These are phyloP conservation scores for Etia nguti DNA, from an alignment of 2,113 vertebrate genomes.

Conservation along the genomic window DNA sequence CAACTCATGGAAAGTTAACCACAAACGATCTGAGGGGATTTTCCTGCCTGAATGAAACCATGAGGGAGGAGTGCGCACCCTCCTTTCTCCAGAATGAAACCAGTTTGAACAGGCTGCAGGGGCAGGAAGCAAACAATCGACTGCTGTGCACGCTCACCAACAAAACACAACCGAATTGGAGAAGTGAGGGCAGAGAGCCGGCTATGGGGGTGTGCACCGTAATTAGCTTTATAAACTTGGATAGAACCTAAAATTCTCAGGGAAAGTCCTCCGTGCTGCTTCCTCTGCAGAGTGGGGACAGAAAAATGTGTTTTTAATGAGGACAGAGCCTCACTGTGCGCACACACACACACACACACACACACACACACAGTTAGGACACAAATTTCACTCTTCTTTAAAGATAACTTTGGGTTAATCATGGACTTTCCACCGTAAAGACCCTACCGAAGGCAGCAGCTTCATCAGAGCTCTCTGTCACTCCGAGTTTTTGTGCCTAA, in stretches of 20 bases:
- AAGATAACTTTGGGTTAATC: not conserved
- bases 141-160: not conserved
- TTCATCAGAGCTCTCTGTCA: not conserved
- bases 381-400: not conserved
- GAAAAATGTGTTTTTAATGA: not conserved
- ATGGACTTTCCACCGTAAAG: not conserved
- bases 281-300: not conserved
- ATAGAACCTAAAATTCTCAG: not conserved
- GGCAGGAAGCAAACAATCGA: not conserved
- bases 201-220: not conserved
- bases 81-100: not conserved
- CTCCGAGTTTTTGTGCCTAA: not conserved
- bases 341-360: not conserved
- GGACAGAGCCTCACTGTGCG: not conserved
- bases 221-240: not conserved
- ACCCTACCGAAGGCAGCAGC: not conserved
- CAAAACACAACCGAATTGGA: not conserved
- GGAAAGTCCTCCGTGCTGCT: not conserved
- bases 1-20: not conserved
- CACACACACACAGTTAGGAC: not conserved
- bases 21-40: not conserved
- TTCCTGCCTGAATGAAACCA: constrained; percentile 16
- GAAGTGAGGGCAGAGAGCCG: not conserved
- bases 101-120: constrained; percentile 30
- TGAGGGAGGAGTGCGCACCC: not conserved